These are phyloP conservation scores for Dorcus hopei DNA, from an alignment of 2,888 invertebrate species.

Conservation along the genomic window DNA sequence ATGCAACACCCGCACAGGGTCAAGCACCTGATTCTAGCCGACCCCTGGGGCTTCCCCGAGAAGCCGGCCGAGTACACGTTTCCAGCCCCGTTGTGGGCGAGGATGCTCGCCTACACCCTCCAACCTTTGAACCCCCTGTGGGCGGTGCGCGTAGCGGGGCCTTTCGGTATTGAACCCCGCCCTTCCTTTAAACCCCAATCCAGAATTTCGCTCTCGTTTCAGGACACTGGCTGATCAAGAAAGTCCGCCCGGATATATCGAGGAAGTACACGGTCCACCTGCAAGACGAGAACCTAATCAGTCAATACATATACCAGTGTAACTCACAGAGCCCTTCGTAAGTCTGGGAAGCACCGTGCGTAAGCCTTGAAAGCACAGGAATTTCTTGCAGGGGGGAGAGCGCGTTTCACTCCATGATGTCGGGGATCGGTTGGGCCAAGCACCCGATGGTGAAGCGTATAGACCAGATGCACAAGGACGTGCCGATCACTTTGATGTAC, in stretches of 20 bases:
- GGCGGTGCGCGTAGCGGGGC: constrained; percentile 85
- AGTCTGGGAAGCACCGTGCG: constrained; percentile 31
- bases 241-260: constrained; percentile 83
- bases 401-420: constrained; percentile 87
- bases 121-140: constrained; percentile 90
- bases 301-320: constrained; percentile 94
- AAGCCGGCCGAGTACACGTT: constrained; percentile 58
- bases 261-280: constrained; percentile 68
- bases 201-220: constrained; percentile 29
- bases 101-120: constrained; percentile 71
- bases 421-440: constrained; percentile 92
- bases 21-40: constrained; percentile 88
- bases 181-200: background rate
- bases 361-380: too few species aligned
- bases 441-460: constrained; percentile 87
- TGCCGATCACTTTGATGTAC: constrained; percentile 87
- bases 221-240: constrained; percentile 84
- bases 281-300: constrained; percentile 69
- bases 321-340: constrained; percentile 89
- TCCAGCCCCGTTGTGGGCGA: constrained; percentile 76
- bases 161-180: constrained; percentile 57
- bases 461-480: constrained; percentile 60
- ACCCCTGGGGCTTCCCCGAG: constrained; percentile 82
- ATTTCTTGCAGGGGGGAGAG: constrained; percentile 72
- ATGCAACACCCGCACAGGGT: constrained; percentile 82